Evolutionary conservation across 2,113 vertebrate genomes (phyloP), one percentile per base, ranked within the genome.

Genomic region (Labeo catla): DNA sequence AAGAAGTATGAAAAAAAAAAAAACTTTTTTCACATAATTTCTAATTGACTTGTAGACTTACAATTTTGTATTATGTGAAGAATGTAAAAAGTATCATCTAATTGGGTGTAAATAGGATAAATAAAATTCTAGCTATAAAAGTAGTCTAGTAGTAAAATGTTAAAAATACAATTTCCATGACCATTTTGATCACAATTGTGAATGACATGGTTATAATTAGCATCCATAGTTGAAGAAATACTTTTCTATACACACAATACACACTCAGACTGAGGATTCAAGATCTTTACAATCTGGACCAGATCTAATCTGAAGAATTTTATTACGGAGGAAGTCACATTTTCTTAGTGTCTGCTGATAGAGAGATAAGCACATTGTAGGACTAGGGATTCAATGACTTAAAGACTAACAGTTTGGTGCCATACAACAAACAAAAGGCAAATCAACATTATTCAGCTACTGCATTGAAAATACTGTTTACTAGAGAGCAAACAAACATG

Each of bases 291-390:
- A 61, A 43, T n/a, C 77, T 43, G 54, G 34, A 79, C 54, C 73
- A 39, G 28, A 76, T 66, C 57, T 77, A 61, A 77, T 74, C 36
- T 76, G 84, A 50, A 50, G 70, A 36, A 39, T 36, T 65, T 78
- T 39, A 79, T 57, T 52, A 8, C n/a, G 4, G n/a, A 76, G 11
- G 45, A 76, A 76, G 12, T 16, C 43, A 47, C 43, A 65, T 49
- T 47, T 65, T 47, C 10, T 80, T 76, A 11, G 36, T 45, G 77
- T 61, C 57, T 80, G 57, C 11, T 45, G 78, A 81, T 54, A 8
- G 15, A 54, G 15, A 77, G n/a, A 76, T 59, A 84, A 74, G 70
- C 15, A 39, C 34, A 8, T 39, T 70, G 66, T 43, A 70, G 34
- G 7, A 68, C 34, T 3, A 59, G 19, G 28, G 28, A 59, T 16